A percentile compares a stretch with the other conserved stretches of the same genome.
Conservation (phyloP, 2,888 invertebrate species). For the Spodoptera exigua region DNA sequence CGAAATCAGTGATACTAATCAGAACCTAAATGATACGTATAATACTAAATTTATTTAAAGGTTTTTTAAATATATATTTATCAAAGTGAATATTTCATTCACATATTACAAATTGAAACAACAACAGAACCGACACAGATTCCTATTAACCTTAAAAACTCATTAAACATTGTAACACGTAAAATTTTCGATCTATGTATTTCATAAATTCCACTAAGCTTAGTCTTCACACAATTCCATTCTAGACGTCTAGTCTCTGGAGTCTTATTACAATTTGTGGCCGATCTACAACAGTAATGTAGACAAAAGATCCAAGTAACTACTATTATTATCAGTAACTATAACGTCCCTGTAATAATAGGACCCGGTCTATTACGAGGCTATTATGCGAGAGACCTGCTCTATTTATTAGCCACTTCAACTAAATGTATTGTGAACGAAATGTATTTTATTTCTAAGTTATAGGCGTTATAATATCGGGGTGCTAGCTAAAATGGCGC, state of each 20-base stretch:
- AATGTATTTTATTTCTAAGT: conserved; percentile 28
- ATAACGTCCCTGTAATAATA: conserved; percentile 42
- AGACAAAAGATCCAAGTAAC: conserved; percentile 44
- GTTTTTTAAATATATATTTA: too few relatives aligned
- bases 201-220: background rate
- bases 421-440: conserved; percentile 20
- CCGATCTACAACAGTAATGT: background rate
- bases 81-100: too few relatives aligned
- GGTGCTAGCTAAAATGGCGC: background rate
- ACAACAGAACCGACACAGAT: too few relatives aligned
- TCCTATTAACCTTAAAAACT: too few relatives aligned
- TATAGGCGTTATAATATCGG: conserved; percentile 5
- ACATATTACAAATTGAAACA: too few relatives aligned
- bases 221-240: background rate
- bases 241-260: background rate
- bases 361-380: conserved; percentile 20
- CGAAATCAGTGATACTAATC: too few relatives aligned
- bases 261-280: conserved; percentile 15
- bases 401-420: conserved; percentile 40
- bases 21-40: too few relatives aligned
- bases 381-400: conserved; percentile 19
- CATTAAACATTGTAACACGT: too few relatives aligned
- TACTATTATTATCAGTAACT: conserved; percentile 39
- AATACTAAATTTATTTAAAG: too few relatives aligned
- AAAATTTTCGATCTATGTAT: background rate